A percentile compares a stretch with the other conserved stretches of the same genome.
Conservation (phyloP, 2,888 invertebrate species). For the Thymelicus lineola region DNA sequence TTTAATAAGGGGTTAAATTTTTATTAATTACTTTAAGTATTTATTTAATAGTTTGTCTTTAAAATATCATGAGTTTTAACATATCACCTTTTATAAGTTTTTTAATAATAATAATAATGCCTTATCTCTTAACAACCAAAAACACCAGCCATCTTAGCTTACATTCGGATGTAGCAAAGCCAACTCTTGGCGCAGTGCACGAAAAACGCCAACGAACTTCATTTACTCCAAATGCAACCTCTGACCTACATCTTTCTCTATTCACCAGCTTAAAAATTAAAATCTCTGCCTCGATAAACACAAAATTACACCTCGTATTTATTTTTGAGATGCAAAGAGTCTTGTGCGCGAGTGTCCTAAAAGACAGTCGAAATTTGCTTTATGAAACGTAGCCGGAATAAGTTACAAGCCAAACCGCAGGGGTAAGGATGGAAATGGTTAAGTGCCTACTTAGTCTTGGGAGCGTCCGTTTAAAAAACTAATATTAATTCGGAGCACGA, state of each 20-base stretch:
- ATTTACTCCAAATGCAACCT: conserved; percentile 36
- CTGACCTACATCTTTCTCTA: conserved; percentile 36
- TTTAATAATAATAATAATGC: neutral
- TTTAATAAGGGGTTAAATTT: too few species aligned
- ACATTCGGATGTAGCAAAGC: conserved; percentile 18
- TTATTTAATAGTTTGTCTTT: too few species aligned
- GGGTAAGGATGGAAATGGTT: conserved; percentile 23
- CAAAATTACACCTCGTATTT: conserved; percentile 37
- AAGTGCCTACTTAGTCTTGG: conserved; percentile 43
- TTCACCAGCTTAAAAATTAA: conserved; percentile 39
- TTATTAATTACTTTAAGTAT: too few species aligned
- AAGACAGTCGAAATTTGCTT: conserved; percentile 32
- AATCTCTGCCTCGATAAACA: conserved; percentile 36
- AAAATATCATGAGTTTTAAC: neutral
- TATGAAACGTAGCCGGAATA: conserved; percentile 27
- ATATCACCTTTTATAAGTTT: neutral
- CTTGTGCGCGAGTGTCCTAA: conserved; percentile 24
- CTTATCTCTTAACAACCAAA: conserved; percentile 17
- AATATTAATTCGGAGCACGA: conserved; percentile 62
- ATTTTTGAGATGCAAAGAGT: conserved; percentile 36
- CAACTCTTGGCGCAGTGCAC: conserved; percentile 25
- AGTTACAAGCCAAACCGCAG: conserved; percentile 19
- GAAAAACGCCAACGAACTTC: conserved; percentile 37
- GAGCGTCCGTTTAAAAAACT: conserved; percentile 43
- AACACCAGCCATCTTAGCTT: conserved; percentile 15